phyloP scores from a whole-genome alignment of 2,888 invertebrate species.

The Latrodectus hesperus region DNA sequence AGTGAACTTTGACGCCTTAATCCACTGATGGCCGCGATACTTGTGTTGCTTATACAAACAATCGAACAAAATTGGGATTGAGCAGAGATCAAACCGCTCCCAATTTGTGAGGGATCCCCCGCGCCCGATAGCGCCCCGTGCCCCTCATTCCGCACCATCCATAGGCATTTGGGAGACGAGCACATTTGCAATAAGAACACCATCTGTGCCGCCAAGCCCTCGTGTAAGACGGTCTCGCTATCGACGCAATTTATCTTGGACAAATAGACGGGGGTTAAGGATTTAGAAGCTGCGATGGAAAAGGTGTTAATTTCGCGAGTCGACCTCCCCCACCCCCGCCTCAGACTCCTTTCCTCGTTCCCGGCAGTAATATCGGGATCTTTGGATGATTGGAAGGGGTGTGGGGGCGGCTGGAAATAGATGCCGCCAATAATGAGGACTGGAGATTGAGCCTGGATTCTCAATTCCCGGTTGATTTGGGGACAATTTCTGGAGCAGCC shows the following conservation, averaged over 20 bases:
- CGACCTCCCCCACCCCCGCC: constrained; percentile 4
- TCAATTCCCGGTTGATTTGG: constrained; percentile 57
- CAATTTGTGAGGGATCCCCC: constrained; percentile 30
- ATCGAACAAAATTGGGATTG: background rate
- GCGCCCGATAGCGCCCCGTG: background rate
- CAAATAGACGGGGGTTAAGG: constrained; percentile 56
- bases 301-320: constrained; percentile 63
- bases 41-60: too few species aligned
- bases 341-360: background rate
- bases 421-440: constrained; percentile 61
- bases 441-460: constrained; percentile 53
- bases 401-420: constrained; percentile 28
- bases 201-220: constrained; percentile 42
- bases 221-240: constrained; percentile 49
- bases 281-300: constrained; percentile 47
- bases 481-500: constrained; percentile 52
- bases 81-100: background rate
- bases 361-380: constrained; percentile 40
- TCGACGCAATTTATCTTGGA: constrained; percentile 57
- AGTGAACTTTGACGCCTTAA: too few species aligned
- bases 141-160: constrained; percentile 26
- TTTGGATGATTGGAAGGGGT: constrained; percentile 8
- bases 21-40: too few species aligned
- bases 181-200: constrained; percentile 63
- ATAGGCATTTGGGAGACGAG: constrained; percentile 52